Conservation (phyloP, 2,797 vertebrate species). For the Lepilemur septentrionalis region DNA sequence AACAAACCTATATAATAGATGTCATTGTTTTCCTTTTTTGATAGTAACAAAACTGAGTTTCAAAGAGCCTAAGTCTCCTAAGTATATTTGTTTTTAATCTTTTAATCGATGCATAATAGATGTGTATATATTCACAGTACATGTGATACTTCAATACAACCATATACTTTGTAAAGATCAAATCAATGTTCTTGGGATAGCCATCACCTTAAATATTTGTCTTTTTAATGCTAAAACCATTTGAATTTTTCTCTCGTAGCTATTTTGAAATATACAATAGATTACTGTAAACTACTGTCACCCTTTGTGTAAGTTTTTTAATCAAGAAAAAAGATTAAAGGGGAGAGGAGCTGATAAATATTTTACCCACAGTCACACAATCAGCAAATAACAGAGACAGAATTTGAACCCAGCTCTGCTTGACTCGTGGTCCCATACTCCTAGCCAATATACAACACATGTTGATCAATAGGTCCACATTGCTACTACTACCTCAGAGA, state of each 20-base stretch:
- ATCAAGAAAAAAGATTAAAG: neutral
- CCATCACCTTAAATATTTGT: neutral
- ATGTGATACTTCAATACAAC: neutral
- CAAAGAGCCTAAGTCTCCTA: neutral
- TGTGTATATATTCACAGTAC: neutral
- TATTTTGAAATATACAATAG: neutral
- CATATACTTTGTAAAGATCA: neutral
- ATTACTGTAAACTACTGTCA: neutral
- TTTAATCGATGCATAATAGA: neutral
- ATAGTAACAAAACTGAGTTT: neutral
- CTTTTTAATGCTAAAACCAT: neutral
- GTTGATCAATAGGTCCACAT: neutral
- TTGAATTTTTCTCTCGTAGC: neutral
- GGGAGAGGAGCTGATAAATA: neutral
- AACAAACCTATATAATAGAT: neutral
- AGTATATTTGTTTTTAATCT: neutral
- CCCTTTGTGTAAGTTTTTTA: neutral
- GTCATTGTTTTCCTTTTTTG: neutral
- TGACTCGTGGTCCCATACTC: neutral
- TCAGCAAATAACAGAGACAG: neutral
- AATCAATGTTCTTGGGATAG: neutral
- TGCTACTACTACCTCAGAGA: neutral
- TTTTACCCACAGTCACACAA: neutral
- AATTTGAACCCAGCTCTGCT: neutral
- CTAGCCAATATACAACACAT: neutral